Conservation (phyloP, 1,140 invertebrate genomes). For the Steinernema khuongi region DNA sequence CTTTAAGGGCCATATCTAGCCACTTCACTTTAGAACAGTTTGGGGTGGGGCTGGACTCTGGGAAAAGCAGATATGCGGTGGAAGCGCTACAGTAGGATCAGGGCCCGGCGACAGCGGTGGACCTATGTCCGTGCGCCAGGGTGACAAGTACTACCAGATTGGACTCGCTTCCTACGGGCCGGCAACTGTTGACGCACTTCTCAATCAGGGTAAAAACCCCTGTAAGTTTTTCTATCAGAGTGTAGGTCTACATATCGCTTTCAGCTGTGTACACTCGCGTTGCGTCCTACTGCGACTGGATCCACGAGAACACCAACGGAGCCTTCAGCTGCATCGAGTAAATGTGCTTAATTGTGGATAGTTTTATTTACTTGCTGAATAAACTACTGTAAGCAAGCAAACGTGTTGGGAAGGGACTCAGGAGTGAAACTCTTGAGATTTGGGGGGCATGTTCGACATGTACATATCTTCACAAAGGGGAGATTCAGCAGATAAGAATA, state of each 20-base stretch:
- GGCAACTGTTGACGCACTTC: not conserved
- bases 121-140: not conserved
- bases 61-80: not conserved
- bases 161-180: not conserved
- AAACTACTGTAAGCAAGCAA: too few relatives aligned
- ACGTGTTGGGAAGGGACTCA: too few relatives aligned
- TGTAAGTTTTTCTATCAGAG: too few relatives aligned
- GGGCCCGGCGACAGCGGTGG: not conserved
- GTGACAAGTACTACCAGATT: not conserved
- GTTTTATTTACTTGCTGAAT: too few relatives aligned
- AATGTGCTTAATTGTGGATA: too few relatives aligned
- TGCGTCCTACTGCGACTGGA: not conserved
- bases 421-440: too few relatives aligned
- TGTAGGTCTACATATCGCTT: not conserved
- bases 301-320: not conserved
- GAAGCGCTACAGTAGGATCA: not conserved
- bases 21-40: not conserved
- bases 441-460: too few relatives aligned
- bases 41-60: not conserved
- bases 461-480: too few relatives aligned
- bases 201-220: not conserved
- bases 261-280: not conserved
- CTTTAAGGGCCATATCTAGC: not conserved
- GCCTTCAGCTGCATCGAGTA: not conserved
- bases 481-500: too few relatives aligned